Conservation (phyloP, 2,113 vertebrate genomes). For the Myocastor coypus region DNA sequence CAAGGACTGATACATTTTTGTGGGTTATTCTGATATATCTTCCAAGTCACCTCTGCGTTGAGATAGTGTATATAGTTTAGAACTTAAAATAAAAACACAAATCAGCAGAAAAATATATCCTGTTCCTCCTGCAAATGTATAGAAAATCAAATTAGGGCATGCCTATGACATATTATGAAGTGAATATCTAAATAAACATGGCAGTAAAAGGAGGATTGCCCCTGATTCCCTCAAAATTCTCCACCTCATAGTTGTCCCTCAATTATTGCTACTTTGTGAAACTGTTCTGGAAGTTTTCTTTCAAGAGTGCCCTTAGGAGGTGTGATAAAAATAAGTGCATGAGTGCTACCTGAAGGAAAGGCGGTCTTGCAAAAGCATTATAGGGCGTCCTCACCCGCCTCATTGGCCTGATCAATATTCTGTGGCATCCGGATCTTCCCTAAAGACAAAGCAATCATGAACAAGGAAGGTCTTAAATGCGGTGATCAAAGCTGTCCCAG, state of each 20-base stretch:
- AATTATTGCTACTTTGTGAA: background rate
- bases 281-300: background rate
- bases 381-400: background rate
- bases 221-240: background rate
- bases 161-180: background rate
- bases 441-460: background rate
- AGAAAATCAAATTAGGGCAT: conserved; percentile 1
- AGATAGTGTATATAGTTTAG: background rate
- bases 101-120: background rate
- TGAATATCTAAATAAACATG: background rate
- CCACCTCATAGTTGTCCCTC: background rate
- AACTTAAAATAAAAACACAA: conserved; percentile 39
- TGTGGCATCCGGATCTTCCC: background rate
- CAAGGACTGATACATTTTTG: background rate
- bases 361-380: background rate
- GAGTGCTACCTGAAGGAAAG: background rate
- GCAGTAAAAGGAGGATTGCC: background rate
- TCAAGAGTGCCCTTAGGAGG: background rate
- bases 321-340: background rate
- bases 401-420: background rate
- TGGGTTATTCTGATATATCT: background rate
- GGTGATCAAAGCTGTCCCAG: background rate
- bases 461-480: background rate
- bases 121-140: background rate
- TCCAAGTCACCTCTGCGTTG: conserved; percentile 26